A percentile compares a stretch with the other conserved stretches of the same genome.
These are phyloP conservation scores for Adelges cooleyi DNA, from an alignment of 1,140 invertebrate genomes.

Conservation along the genomic window DNA sequence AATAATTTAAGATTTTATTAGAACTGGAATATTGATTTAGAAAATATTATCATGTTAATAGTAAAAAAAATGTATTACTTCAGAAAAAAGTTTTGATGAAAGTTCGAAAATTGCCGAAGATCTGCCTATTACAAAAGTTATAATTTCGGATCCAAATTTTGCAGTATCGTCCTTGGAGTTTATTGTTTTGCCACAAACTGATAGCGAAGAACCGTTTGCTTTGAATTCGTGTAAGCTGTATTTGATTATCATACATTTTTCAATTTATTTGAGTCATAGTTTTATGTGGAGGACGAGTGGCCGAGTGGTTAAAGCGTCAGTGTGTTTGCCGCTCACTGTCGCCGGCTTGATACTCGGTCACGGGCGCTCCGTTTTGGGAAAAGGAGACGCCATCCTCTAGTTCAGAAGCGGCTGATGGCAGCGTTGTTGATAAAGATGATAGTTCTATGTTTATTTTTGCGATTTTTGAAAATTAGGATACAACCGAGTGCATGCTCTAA, in stretches of 20 bases:
- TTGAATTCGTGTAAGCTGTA: neutral
- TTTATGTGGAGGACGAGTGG: neutral
- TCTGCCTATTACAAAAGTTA: neutral
- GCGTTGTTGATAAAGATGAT: no score
- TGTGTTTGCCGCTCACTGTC: no score
- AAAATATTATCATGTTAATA: no score
- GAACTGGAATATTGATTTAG: no score
- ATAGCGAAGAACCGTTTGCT: neutral
- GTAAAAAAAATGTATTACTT: no score
- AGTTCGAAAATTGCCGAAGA: neutral
- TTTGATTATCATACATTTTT: neutral
- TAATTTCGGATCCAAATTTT: constrained; percentile 17
- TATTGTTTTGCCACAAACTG: neutral
- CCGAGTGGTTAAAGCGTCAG: neutral
- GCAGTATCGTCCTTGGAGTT: neutral
- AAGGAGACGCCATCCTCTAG: neutral
- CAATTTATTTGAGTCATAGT: neutral
- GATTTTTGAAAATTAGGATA: neutral
- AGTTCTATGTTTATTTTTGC: neutral
- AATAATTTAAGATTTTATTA: no score
- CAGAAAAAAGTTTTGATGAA: neutral
- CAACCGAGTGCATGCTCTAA: neutral
- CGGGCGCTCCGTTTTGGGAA: neutral
- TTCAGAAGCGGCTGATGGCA: neutral
- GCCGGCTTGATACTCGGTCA: no score